Evolutionary conservation across 2,888 invertebrate species (phyloP), one percentile per base, ranked within the genome.

Genomic region (Patella caerulea): DNA sequence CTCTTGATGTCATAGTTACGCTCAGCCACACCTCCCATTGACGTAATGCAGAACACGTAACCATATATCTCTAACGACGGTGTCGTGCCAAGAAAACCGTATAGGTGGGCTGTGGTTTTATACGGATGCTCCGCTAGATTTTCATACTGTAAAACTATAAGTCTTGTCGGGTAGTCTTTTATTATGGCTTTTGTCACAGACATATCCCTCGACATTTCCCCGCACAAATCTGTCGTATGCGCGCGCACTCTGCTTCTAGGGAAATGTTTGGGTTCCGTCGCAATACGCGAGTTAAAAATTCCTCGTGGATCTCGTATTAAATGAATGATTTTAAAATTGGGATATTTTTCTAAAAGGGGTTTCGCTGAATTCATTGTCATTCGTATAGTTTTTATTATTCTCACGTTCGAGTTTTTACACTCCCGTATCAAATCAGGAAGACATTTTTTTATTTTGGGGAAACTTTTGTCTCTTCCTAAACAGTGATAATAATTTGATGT

Each of bases 261-360:
- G 53, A 17, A 54, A n/a, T n/a, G 4, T 15, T 53, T 73, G 0
- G 24, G 45, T 4, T 53, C 24, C 9, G 53, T 14, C 24, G 45
- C 17, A 17, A 53, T 73, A 17, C 79, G 69, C 0, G 79, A 79
- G 65, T 74, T 59, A 24, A 76, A 15, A 24, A 79, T 71, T 14
- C 76, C 79, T 34, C 79, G 34, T 14, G 79, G 79, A 72, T 79
- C 79, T 45, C 79, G 15, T 5, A 79, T 19, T 52, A 79, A 52
- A 74, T 79, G 79, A 17, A 79, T 59, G 15, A 79, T 71, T 55
- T 77, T 76, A 45, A 79, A 54, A 14, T 77, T 65, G 1, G 71
- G 72, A 71, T 72, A 71, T n/a, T 65, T 65, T 54, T 17, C 52
- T 4, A 74, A 17, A 24, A 72, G 34, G 11, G 19, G 24, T 54